A percentile compares a stretch with the other conserved stretches of the same genome.
These are phyloP conservation scores for Coracopsis vasa DNA, from an alignment of 2,113 vertebrate genomes.

Conservation along the genomic window DNA sequence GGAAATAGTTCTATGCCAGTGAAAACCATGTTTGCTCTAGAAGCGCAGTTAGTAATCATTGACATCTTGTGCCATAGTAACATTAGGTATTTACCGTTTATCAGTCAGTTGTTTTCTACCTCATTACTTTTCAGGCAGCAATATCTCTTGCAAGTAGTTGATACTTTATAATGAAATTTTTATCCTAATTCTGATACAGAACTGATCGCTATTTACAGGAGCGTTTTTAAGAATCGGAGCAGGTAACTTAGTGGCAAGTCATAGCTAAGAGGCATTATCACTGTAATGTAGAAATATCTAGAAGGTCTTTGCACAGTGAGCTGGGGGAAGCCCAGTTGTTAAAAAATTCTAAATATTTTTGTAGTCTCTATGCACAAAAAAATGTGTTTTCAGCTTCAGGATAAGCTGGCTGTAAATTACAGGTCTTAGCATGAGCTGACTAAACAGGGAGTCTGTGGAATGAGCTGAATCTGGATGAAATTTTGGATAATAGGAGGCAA, in stretches of 20 bases:
- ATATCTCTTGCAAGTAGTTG: not conserved
- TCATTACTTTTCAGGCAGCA: not conserved
- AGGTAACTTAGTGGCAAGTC: slow-evolving; percentile 21
- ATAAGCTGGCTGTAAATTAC: slow-evolving; percentile 58
- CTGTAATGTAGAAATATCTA: slow-evolving; percentile 37
- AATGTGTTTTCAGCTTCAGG: slow-evolving; percentile 19
- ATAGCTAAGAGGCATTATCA: not conserved
- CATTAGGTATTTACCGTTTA: not conserved
- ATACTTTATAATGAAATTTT: slow-evolving; percentile 27
- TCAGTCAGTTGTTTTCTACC: not conserved
- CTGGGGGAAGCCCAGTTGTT: not conserved
- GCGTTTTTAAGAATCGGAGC: slow-evolving; percentile 36
- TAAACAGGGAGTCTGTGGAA: slow-evolving; percentile 9
- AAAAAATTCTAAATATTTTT: slow-evolving; percentile 31
- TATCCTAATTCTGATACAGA: slow-evolving; percentile 12
- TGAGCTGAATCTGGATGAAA: slow-evolving; percentile 19
- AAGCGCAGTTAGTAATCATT: not conserved
- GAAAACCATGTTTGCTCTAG: slow-evolving; percentile 5
- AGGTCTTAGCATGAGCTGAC: slow-evolving; percentile 42
- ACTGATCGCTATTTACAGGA: not conserved
- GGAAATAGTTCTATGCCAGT: not conserved
- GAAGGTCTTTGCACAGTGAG: slow-evolving; percentile 26
- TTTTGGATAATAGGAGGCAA: not conserved
- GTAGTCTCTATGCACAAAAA: not conserved
- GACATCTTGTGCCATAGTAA: not conserved